These are phyloP conservation scores for Leucoptera coffeella DNA, from an alignment of 2,888 invertebrate genomes.

Conservation along the genomic window DNA sequence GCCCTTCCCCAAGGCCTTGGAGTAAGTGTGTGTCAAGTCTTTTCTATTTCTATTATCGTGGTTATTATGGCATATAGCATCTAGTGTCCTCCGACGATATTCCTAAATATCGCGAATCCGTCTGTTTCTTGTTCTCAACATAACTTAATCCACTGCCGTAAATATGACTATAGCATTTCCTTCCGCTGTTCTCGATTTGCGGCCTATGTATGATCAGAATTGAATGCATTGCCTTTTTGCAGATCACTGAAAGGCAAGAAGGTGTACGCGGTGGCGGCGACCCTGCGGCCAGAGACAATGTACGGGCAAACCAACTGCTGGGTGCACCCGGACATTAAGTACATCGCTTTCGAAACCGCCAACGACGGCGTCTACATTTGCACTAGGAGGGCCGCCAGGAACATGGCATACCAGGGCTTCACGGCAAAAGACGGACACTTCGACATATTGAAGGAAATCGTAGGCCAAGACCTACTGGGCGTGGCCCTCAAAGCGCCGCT, in stretches of 20 bases:
- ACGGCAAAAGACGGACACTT: slow-evolving; percentile 74
- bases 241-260: slow-evolving; percentile 48
- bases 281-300: slow-evolving; percentile 98
- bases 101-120: no score
- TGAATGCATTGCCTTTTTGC: slow-evolving; percentile 7
- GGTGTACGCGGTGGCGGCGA: slow-evolving; percentile 91
- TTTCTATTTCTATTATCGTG: no score
- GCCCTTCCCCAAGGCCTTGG: slow-evolving; percentile 66
- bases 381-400: slow-evolving; percentile 83
- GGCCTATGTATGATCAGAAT: no score
- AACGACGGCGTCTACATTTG: slow-evolving; percentile 78
- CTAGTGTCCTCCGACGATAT: no score
- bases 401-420: slow-evolving; percentile 94
- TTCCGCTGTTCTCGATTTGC: no score
- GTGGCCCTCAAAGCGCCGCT: slow-evolving; percentile 77
- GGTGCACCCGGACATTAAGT: slow-evolving; percentile 91
- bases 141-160: no score
- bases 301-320: slow-evolving; percentile 99
- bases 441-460: slow-evolving; percentile 61
- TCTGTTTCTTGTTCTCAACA: no score
- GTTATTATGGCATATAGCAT: no score
- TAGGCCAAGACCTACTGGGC: slow-evolving; percentile 78
- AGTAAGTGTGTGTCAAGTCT: no score
- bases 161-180: no score
- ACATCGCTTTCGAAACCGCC: slow-evolving; percentile 76